Base-by-base conservation (phyloP, 2,888 invertebrate genomes). In the Zygogramma bicolorata region DNA sequence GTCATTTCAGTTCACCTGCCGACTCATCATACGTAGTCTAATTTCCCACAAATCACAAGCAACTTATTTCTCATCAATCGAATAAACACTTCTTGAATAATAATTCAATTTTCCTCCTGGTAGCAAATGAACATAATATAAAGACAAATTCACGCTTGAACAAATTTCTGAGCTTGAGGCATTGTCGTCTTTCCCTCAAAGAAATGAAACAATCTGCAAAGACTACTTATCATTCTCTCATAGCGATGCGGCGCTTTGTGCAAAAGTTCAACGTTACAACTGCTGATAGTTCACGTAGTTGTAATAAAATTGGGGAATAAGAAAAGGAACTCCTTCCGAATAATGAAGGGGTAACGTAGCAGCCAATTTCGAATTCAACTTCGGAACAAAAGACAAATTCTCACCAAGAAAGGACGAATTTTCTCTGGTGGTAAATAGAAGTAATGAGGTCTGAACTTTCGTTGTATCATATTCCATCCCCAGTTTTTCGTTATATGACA, bases 291-390 rank as follows among this genome's bases (percentile, higher is more conserved):
- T 65, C 65, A 69, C 69, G 73, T 69, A 69, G 62, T 69, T 66
- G 66, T 73, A 69, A 69, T 69, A 69, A 68, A 73, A 66, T 73
- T 73, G 66, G 66, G 29, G 73, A 70, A 73, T 73, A 68, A 71
- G 69, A 69, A 66, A 70, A 70, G 66, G 22, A 70, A 73, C 69
- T 70, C 63, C 71, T 68, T 70, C 46, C 38, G 69, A 70, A 73
- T 73, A 69, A 70, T 65, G 65, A 66, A 71, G 69, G 59, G 34
- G 71, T 65, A 63, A 69, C 60, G 59, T 68, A 70, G 71, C 62
- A 71, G 65, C 69, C 71, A 71, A 74, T 74, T 74, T 74, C 62
- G 69, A 71, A 71, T 74, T 71, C 18, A 69, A 67, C 71, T 66
- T 66, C 34, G 49, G 59, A 63, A 70, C 70, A 65, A 74, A 73